Base-by-base conservation (phyloP, 2,888 invertebrate species). In the Syritta pipiens region DNA sequence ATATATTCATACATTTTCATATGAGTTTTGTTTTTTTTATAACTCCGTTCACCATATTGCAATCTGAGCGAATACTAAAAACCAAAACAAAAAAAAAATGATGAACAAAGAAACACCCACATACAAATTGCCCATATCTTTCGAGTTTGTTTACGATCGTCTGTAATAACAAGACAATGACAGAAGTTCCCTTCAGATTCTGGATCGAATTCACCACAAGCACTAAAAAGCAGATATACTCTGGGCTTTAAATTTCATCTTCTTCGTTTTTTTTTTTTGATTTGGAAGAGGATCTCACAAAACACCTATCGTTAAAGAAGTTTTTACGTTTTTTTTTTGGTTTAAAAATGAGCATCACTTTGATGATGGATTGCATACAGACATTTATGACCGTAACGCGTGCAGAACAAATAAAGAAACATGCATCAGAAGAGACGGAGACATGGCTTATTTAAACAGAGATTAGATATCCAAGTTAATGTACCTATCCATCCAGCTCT, bases 281-380 rank as follows among this genome's bases (percentile, higher is more conserved):
- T 42, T 26, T 46, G n/a, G n/a, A n/a, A n/a, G n/a, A n/a, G n/a
- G n/a, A n/a, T n/a, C n/a, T n/a, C n/a, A n/a, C n/a, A n/a, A n/a
- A n/a, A n/a, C n/a, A n/a, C n/a, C n/a, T n/a, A n/a, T n/a, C n/a
- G n/a, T n/a, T n/a, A n/a, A n/a, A n/a, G n/a, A n/a, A n/a, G n/a
- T n/a, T n/a, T n/a, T n/a, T n/a, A n/a, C n/a, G n/a, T n/a, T n/a
- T n/a, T n/a, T n/a, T 55, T 40, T 32, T 14, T 26, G 9, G 9
- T 24, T 42, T 48, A 26, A 22, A 26, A 42, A 49, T 17, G 37
- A 67, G 35, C 59, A 51, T 65, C 35, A 35, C 63, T 44, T 42
- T 46, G 65, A 74, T 67, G 59, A 74, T 67, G 51, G 22, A 74
- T 59, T 74, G 59, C 65, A 67, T 37, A 51, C 46, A 59, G 37